These are phyloP conservation scores for Hippopotamyrus pictus DNA, from an alignment of 2,797 vertebrate genomes.

Conservation along the genomic window DNA sequence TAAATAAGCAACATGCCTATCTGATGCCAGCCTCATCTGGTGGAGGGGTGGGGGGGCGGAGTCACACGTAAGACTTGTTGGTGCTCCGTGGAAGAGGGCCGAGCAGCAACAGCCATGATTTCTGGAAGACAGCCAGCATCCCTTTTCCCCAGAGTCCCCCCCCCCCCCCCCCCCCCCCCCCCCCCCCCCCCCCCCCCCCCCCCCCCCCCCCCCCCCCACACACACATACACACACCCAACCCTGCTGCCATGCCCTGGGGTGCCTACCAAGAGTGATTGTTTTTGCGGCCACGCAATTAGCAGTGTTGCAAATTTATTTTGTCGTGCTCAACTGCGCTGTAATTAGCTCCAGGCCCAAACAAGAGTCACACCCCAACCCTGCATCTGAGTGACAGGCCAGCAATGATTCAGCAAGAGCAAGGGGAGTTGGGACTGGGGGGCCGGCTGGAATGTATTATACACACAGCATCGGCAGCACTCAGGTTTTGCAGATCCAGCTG, in stretches of 20 bases:
- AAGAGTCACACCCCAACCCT: constrained; percentile 43
- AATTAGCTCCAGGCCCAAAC: constrained; percentile 72
- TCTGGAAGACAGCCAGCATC: constrained; percentile 63
- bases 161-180: constrained; percentile 22
- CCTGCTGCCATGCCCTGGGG: constrained; percentile 63
- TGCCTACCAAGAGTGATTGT: constrained; percentile 78
- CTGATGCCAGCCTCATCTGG: constrained; percentile 40
- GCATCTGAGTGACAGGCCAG: constrained; percentile 26
- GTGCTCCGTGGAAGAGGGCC: background rate
- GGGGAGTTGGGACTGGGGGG: constrained; percentile 29
- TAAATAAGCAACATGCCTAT: constrained; percentile 51
- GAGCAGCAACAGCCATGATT: background rate
- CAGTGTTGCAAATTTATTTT: constrained; percentile 79
- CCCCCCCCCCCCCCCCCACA: constrained; percentile 21
- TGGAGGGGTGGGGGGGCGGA: constrained; percentile 24
- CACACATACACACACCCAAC: constrained; percentile 24
- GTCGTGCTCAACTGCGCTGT: constrained; percentile 75
- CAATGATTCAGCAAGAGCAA: constrained; percentile 50
- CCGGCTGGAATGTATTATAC: constrained; percentile 50
- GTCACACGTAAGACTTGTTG: constrained; percentile 31
- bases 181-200: constrained; percentile 25
- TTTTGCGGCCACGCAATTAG: constrained; percentile 83
- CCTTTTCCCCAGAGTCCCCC: constrained; percentile 41
- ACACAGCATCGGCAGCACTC: constrained; percentile 61
- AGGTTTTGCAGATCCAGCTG: constrained; percentile 74